Conservation (phyloP, 2,797 vertebrate species). For the Bufotes viridis region DNA sequence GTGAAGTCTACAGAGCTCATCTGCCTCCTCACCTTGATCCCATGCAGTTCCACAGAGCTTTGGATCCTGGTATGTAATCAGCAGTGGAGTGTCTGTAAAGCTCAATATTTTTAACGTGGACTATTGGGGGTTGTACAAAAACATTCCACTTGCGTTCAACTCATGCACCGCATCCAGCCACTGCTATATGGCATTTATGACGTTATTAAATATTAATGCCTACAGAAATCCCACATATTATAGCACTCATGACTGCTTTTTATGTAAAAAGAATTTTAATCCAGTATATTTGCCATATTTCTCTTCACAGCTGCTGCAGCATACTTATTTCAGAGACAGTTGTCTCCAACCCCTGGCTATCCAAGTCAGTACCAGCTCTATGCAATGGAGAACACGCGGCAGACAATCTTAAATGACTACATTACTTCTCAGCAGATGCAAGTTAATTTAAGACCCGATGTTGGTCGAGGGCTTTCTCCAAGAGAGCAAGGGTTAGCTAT, state of each 20-base stretch:
- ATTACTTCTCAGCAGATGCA: constrained; percentile 99
- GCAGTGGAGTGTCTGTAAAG: background rate
- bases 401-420: constrained; percentile 99
- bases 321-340: constrained; percentile 95
- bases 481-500: constrained; percentile 88
- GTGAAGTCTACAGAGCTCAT: constrained; percentile 89
- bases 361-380: constrained; percentile 97
- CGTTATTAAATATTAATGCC: too few relatives aligned
- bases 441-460: constrained; percentile 90
- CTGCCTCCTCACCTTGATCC: constrained; percentile 90
- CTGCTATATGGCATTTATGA: too few relatives aligned
- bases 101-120: background rate
- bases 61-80: constrained; percentile 86
- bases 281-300: background rate
- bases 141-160: background rate
- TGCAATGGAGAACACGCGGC: constrained; percentile 97
- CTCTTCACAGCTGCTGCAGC: constrained; percentile 74
- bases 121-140: too few relatives aligned
- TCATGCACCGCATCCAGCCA: background rate
- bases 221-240: background rate
- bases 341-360: constrained; percentile 90
- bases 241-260: background rate
- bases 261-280: background rate
- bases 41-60: constrained; percentile 88
- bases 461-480: constrained; percentile 89